Conservation (phyloP, 1,140 invertebrate species). For the Drosophila simulans region DNA sequence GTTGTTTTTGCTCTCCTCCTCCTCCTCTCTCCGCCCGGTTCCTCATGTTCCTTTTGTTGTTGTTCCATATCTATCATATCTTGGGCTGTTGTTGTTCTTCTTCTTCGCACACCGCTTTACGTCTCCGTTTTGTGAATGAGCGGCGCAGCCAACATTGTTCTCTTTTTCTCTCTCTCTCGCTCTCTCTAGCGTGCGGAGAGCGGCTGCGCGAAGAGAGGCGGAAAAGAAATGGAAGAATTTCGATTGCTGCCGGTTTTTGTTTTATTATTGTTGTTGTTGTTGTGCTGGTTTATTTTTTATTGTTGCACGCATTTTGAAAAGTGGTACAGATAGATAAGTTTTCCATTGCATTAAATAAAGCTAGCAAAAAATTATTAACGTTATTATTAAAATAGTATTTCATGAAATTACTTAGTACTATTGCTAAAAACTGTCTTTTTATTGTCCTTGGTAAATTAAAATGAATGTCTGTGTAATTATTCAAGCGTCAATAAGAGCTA, state of each 20-base stretch:
- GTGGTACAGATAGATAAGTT: conserved; percentile 21
- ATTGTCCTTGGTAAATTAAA: not conserved
- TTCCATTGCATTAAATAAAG: conserved; percentile 24
- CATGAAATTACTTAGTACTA: too few species aligned
- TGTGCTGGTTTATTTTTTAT: conserved; percentile 18
- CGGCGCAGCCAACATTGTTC: conserved; percentile 44
- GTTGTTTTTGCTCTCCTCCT: conserved; percentile 46
- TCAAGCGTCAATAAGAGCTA: too few species aligned
- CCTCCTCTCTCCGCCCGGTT: conserved; percentile 29
- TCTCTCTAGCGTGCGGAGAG: conserved; percentile 9
- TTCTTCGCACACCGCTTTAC: conserved; percentile 29
- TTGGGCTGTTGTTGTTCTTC: conserved; percentile 55
- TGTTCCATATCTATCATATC: conserved; percentile 81
- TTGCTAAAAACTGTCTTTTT: not conserved
- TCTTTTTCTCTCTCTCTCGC: conserved; percentile 8
- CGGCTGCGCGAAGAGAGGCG: conserved; percentile 29
- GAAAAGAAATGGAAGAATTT: conserved; percentile 32
- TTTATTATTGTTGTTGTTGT: conserved; percentile 4
- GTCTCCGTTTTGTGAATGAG: conserved; percentile 72
- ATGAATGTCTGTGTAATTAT: too few species aligned
- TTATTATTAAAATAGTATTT: too few species aligned
- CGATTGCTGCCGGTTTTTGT: conserved; percentile 39
- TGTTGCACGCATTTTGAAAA: conserved; percentile 26
- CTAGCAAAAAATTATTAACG: not conserved
- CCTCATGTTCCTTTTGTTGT: conserved; percentile 53